Conservation (phyloP, 53 echinoderm and acorn worm species). For the Luidia sarsii region DNA sequence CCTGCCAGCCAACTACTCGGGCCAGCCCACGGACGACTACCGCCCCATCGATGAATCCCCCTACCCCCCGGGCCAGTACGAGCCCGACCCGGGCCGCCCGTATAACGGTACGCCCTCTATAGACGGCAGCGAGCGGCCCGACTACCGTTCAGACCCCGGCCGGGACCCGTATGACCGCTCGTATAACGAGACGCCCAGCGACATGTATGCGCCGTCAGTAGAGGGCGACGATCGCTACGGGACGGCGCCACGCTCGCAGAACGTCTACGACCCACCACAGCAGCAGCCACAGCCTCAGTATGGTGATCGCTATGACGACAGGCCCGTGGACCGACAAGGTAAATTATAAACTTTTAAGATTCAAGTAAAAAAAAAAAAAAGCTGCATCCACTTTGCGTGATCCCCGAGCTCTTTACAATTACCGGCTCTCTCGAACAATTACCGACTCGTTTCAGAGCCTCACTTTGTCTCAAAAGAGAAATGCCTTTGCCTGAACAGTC, state of each 20-base stretch:
- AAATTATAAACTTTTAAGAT: neutral
- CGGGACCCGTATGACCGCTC: slow-evolving; percentile 38
- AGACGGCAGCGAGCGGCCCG: slow-evolving; percentile 35
- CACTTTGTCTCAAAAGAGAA: no score
- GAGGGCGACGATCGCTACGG: slow-evolving; percentile 47
- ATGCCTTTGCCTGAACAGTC: no score
- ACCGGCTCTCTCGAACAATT: no score
- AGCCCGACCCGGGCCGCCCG: slow-evolving; percentile 13
- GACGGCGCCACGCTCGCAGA: slow-evolving; percentile 26
- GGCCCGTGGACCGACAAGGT: slow-evolving; percentile 19
- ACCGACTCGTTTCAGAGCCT: no score
- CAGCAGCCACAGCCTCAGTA: slow-evolving; percentile 14
- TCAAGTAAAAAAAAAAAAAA: no score
- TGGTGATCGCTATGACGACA: slow-evolving; percentile 24
- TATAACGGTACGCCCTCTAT: slow-evolving; percentile 45
- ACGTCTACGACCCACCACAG: slow-evolving; percentile 6
- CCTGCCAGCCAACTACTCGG: slow-evolving; percentile 12
- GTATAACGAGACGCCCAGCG: slow-evolving; percentile 43
- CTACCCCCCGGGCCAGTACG: slow-evolving; percentile 27
- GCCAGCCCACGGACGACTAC: slow-evolving; percentile 5
- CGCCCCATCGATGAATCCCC: neutral
- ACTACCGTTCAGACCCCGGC: slow-evolving; percentile 13
- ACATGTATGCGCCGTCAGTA: slow-evolving; percentile 30
- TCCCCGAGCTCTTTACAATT: no score
- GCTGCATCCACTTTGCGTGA: no score